Percentiles rank a stretch among this genome's conserved stretches.
Conservation (phyloP, 2,113 vertebrate genomes). For the Acanthochromis polyacanthus region DNA sequence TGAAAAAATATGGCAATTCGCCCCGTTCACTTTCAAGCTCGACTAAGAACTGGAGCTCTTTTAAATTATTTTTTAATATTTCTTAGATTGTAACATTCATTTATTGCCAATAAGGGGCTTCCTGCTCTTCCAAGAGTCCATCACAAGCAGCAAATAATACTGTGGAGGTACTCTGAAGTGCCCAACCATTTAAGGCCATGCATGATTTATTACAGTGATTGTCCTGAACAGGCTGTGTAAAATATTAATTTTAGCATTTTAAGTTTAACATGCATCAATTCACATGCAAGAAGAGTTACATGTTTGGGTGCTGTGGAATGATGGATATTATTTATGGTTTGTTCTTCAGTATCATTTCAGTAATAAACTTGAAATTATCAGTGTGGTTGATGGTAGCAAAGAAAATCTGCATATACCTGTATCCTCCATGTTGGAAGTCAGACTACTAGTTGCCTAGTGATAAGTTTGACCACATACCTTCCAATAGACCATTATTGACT, state of each 20-base stretch:
- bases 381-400: no score
- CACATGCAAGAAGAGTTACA: neutral
- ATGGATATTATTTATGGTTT: neutral
- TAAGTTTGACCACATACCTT: neutral
- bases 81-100: neutral
- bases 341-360: neutral
- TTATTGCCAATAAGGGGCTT: neutral
- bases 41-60: neutral
- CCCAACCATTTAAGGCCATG: slow-evolving; percentile 15
- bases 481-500: neutral
- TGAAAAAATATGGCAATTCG: neutral
- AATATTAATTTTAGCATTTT: slow-evolving; percentile 36
- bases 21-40: neutral
- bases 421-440: no score
- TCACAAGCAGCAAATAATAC: neutral
- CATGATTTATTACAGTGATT: slow-evolving; percentile 50
- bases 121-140: neutral
- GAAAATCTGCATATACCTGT: no score
- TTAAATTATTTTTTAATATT: neutral
- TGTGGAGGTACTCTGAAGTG: slow-evolving; percentile 7
- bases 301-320: neutral
- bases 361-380: no score
- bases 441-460: no score
- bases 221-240: slow-evolving; percentile 27
- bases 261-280: slow-evolving; percentile 46